Evolutionary conservation across 64 coral and sea anemone genomes (phyloP).

Genomic region (Trachythela sp.): DNA sequence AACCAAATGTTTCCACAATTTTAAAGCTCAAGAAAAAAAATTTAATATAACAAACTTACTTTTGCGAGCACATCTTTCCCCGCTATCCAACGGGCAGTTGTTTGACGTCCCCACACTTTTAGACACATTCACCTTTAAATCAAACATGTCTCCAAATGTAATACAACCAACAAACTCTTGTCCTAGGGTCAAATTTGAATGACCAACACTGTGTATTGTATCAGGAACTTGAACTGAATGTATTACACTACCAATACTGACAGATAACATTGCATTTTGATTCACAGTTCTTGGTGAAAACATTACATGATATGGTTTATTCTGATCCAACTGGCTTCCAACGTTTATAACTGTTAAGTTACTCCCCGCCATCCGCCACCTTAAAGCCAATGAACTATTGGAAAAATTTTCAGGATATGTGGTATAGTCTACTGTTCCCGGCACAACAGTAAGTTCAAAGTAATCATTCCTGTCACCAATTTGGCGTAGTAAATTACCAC

Average conservation of each 20-base stretch:
- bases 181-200: not conserved
- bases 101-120: not conserved
- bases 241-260: constrained; percentile 1
- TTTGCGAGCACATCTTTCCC: constrained; percentile 16
- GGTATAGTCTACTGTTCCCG: constrained; percentile 44
- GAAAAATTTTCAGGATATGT: constrained; percentile 30
- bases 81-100: constrained; percentile 40
- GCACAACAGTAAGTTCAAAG: constrained; percentile 41
- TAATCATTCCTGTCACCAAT: constrained; percentile 38
- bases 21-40: not conserved
- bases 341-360: not conserved
- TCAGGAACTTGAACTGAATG: constrained; percentile 21
- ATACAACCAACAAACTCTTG: constrained; percentile 64
- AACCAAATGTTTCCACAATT: no score
- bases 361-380: constrained; percentile 29
- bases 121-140: not conserved
- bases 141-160: constrained; percentile 37
- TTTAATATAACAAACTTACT: constrained; percentile 1
- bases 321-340: constrained; percentile 60
- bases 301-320: constrained; percentile 30
- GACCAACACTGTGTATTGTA: constrained; percentile 34
- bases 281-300: constrained; percentile 40
- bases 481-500: constrained; percentile 56
- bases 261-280: constrained; percentile 44
- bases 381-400: constrained; percentile 47